Evolutionary conservation across 1,140 invertebrate species (phyloP), one percentile per base, ranked within the genome.

Genomic region (Daktulosphaira vitifoliae): DNA sequence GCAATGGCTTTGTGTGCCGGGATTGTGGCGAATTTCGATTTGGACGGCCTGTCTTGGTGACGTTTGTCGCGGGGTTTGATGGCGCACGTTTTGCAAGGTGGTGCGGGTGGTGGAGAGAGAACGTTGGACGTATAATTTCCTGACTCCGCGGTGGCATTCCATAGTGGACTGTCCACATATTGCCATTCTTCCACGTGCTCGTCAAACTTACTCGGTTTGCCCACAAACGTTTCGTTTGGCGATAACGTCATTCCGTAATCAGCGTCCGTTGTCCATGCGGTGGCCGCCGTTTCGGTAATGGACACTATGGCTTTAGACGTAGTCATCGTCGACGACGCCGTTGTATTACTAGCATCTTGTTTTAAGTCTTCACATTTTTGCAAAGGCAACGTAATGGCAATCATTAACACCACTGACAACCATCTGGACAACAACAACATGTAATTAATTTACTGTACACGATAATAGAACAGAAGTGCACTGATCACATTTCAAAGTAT

Each of bases 201-300:
- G 62, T 71, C 70, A 42, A 71, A 71, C 65, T 71, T 71, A 42
- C 70, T 71, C 5, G 70, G 70, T 39, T 71, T 70, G 3, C 38
- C 33, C 2, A 68, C 22, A 23, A 48, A 48, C 46, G 59, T 38
- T 49, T 15, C 44, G 4, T 15, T 16, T 16, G 38, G 23, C 25
- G 29, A 33, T 11, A 33, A 11, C 29, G 29, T 11, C n/a, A n/a
- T n/a, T n/a, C n/a, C n/a, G 29, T 33, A 33, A 11, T 33, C 29
- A 5, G 29, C 29, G 29, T 33, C n/a, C 49, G 49, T 51, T 29
- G 49, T 4, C 25, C 1, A 33, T 11, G 39, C 13, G 20, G 15
- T 29, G 1, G 13, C 33, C 11, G 15, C 15, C 16, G 29, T 22
- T 16, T 11, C 38, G 37, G 13, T 18, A 22, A 18, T 20, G 9